Conservation (phyloP, 2,888 invertebrate genomes). For the Drosophila meridionalis region DNA sequence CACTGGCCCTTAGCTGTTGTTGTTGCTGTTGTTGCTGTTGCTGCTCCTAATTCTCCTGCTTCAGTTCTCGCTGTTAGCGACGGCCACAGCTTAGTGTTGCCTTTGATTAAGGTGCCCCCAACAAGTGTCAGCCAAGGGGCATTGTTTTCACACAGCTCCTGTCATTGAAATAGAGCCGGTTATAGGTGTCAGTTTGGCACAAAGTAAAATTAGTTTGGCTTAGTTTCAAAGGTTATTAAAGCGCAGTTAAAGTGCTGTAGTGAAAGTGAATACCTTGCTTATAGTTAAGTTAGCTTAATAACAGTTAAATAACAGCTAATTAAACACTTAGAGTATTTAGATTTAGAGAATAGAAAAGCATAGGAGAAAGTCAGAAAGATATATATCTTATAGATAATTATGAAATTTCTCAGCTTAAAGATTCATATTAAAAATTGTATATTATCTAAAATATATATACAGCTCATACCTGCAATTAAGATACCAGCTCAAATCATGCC, state of each 20-base stretch:
- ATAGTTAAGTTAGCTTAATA: background rate
- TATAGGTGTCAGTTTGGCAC: conserved; percentile 32
- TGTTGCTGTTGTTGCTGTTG: background rate
- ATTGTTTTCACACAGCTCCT: conserved; percentile 51
- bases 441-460: background rate
- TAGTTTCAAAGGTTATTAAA: conserved; percentile 26
- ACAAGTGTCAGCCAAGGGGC: conserved; percentile 62
- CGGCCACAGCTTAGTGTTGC: conserved; percentile 63
- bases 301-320: background rate
- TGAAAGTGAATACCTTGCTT: background rate
- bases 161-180: conserved; percentile 36
- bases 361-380: background rate
- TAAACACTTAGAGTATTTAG: background rate
- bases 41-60: background rate
- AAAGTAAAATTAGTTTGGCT: conserved; percentile 43
- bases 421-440: background rate
- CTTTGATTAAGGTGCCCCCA: conserved; percentile 67
- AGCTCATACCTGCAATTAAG: too few species aligned
- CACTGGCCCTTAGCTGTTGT: background rate
- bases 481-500: conserved; percentile 2
- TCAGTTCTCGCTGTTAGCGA: conserved; percentile 6
- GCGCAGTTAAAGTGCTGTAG: background rate
- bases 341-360: background rate
- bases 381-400: too few species aligned
- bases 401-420: too few species aligned